Evolutionary conservation across 1,140 invertebrate species (phyloP).

Genomic region (Listronotus bonariensis): DNA sequence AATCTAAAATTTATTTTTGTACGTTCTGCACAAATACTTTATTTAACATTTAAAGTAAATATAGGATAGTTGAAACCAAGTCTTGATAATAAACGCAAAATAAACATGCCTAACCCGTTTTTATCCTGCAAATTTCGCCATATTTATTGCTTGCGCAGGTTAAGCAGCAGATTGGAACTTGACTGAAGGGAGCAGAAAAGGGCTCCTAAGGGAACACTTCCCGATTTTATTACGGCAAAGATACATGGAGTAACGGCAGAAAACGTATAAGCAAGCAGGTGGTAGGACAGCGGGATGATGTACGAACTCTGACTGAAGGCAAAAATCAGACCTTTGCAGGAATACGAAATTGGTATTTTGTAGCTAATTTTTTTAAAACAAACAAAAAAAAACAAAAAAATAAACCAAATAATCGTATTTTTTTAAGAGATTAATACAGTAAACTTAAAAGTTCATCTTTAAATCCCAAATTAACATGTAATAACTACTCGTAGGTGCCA

Average conservation of each 20-base stretch:
- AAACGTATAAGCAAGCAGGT: slow-evolving; percentile 27
- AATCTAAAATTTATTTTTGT: not conserved
- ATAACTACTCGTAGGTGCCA: too few relatives aligned
- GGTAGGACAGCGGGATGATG: slow-evolving; percentile 24
- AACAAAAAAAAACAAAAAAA: too few relatives aligned
- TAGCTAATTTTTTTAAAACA: too few relatives aligned
- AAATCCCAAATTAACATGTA: too few relatives aligned
- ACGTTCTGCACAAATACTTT: too few relatives aligned
- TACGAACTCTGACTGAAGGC: slow-evolving; percentile 21
- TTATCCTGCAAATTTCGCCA: slow-evolving; percentile 24
- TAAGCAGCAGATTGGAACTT: slow-evolving; percentile 34
- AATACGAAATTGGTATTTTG: slow-evolving; percentile 4
- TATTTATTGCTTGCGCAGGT: slow-evolving; percentile 29
- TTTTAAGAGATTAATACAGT: too few relatives aligned
- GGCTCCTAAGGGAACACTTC: slow-evolving; percentile 32
- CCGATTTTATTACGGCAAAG: slow-evolving; percentile 35
- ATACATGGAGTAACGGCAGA: slow-evolving; percentile 24
- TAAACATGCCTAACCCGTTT: slow-evolving; percentile 30
- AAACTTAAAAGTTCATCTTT: too few relatives aligned
- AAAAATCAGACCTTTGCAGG: slow-evolving; percentile 18
- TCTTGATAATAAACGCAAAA: slow-evolving; percentile 22
- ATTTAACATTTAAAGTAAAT: not conserved
- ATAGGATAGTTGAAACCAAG: too few relatives aligned
- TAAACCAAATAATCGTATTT: too few relatives aligned
- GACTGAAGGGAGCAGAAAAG: slow-evolving; percentile 27